A percentile compares a stretch with the other conserved stretches of the same genome.
Conservation (phyloP, 2,797 vertebrate species). For the Todus mexicanus region DNA sequence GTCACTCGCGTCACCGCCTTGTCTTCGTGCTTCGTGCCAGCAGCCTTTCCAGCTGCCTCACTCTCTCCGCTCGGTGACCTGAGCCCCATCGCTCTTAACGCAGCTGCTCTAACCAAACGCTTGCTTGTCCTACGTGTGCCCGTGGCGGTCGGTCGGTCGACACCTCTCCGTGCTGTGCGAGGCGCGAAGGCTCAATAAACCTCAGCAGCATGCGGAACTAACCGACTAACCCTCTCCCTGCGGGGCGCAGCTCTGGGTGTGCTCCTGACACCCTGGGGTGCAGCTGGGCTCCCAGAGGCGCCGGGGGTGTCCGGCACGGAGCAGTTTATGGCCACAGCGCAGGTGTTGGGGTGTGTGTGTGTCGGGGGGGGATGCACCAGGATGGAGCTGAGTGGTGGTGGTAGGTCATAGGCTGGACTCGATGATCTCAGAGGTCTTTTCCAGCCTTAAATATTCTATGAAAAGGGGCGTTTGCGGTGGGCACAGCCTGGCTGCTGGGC, state of each 20-base stretch:
- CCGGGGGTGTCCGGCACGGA: accelerated
- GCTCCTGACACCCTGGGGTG: too few relatives aligned
- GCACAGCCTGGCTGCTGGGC: background rate
- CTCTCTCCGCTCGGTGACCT: background rate
- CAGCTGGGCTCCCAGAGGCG: too few relatives aligned
- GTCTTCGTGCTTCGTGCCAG: background rate
- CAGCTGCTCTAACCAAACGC: background rate
- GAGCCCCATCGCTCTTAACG: background rate
- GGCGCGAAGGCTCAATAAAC: constrained; percentile 13
- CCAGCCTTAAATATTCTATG: too few relatives aligned
- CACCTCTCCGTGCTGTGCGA: background rate
- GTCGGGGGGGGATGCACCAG: accelerated
- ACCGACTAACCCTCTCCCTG: background rate
- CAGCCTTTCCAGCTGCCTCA: background rate
- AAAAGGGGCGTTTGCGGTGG: accelerated
- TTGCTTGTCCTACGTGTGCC: background rate
- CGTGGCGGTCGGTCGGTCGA: too few relatives aligned
- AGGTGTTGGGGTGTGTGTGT: too few relatives aligned
- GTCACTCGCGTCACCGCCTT: background rate
- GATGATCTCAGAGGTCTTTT: too few relatives aligned
- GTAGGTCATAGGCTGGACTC: too few relatives aligned
- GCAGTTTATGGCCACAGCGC: accelerated
- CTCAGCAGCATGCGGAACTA: background rate
- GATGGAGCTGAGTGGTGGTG: too few relatives aligned
- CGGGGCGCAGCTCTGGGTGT: too few relatives aligned